phyloP scores from a whole-genome alignment of 2,113 vertebrate species.

The Anoplopoma fimbria region DNA sequence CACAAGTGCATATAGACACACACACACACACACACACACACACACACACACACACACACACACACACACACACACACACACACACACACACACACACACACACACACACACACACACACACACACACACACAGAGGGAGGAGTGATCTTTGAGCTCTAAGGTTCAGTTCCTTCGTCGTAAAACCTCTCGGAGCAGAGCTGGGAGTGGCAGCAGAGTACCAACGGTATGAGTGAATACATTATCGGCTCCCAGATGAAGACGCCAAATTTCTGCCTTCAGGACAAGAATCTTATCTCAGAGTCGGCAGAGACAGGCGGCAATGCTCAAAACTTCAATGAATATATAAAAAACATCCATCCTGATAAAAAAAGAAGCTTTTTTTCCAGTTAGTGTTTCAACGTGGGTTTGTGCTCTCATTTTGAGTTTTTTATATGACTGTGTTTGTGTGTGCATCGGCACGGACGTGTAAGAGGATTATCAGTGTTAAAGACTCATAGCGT shows the following conservation, averaged over 20 bases:
- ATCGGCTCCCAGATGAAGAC: constrained; percentile 35
- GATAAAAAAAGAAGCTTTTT: constrained; percentile 19
- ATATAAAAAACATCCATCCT: background rate
- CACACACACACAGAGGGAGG: background rate
- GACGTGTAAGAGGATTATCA: constrained; percentile 73
- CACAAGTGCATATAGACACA: background rate
- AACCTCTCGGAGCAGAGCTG: constrained; percentile 24
- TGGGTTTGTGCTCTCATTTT: constrained; percentile 20
- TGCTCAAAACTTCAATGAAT: background rate
- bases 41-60: background rate
- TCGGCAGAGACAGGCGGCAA: constrained; percentile 8
- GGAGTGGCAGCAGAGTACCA: constrained; percentile 40
- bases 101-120: constrained; percentile 3
- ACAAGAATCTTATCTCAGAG: constrained; percentile 43
- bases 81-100: background rate
- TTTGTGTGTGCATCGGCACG: constrained; percentile 31
- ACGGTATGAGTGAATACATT: constrained; percentile 62
- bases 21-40: background rate
- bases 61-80: background rate
- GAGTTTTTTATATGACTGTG: constrained; percentile 9
- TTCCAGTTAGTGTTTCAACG: constrained; percentile 18
- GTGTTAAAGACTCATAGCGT: constrained; percentile 47
- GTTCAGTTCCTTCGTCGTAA: constrained; percentile 27
- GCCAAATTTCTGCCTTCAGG: constrained; percentile 42
- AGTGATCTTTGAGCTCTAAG: constrained; percentile 14